These are phyloP conservation scores for Strigamia transsilvanica DNA, from an alignment of 2,888 invertebrate species.

Conservation along the genomic window DNA sequence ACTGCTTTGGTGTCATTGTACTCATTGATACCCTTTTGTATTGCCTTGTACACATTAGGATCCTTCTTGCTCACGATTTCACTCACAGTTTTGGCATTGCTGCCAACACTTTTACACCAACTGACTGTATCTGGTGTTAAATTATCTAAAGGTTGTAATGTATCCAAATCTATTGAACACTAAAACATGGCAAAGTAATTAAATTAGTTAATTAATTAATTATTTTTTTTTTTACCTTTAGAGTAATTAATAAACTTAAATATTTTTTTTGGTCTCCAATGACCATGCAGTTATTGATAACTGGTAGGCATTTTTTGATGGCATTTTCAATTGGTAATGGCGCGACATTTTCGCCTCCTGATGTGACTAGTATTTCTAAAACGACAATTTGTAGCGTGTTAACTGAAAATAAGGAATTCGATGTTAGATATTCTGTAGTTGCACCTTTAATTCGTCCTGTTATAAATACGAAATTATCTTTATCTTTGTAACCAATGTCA, in stretches of 20 bases:
- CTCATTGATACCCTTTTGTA: conserved; percentile 20
- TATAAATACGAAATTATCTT: conserved; percentile 76
- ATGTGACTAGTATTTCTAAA: conserved; percentile 85
- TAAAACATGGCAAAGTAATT: background rate
- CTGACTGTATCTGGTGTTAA: conserved; percentile 72
- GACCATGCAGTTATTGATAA: conserved; percentile 82
- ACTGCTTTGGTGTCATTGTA: conserved; percentile 60
- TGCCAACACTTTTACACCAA: conserved; percentile 75
- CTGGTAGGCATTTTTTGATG: conserved; percentile 77
- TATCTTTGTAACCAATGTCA: conserved; percentile 82
- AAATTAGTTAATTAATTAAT: background rate
- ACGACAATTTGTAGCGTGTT: too few species aligned
- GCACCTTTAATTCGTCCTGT: conserved; percentile 72
- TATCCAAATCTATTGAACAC: conserved; percentile 72
- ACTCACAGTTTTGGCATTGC: conserved; percentile 66
- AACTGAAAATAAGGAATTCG: too few species aligned
- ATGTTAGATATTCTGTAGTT: too few species aligned
- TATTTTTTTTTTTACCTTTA: conserved; percentile 73
- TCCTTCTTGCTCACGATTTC: conserved; percentile 57
- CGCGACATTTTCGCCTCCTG: conserved; percentile 88
- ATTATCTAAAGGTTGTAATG: conserved; percentile 76
- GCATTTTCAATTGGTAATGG: conserved; percentile 86
- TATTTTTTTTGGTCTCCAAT: conserved; percentile 89
- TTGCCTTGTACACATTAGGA: conserved; percentile 53
- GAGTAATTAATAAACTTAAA: conserved; percentile 80